A percentile compares a stretch with the other conserved stretches of the same genome.
Conservation (phyloP, 2,113 vertebrate species). For the mouse (Mus musculus) region GRCm39 chr6:40195501-40196000, state of each 20-base stretch:
- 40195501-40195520: neutral
- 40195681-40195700: neutral
- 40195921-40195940: neutral
- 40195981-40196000: neutral
- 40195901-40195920: neutral
- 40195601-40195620: neutral
- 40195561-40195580: neutral
- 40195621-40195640: neutral
- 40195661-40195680: neutral
- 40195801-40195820: neutral
- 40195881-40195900: neutral
- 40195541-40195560: neutral
- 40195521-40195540: neutral
- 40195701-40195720: neutral
- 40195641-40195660: neutral
- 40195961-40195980: neutral
- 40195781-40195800: neutral
- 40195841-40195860: neutral
- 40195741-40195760: neutral
- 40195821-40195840: neutral
- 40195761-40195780: too few relatives aligned
- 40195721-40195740: neutral
- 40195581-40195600: neutral
- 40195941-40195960: too few relatives aligned
- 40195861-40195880: neutral